Evolutionary conservation across 2,888 invertebrate species (phyloP).

Genomic region (Cantharis nigra): DNA sequence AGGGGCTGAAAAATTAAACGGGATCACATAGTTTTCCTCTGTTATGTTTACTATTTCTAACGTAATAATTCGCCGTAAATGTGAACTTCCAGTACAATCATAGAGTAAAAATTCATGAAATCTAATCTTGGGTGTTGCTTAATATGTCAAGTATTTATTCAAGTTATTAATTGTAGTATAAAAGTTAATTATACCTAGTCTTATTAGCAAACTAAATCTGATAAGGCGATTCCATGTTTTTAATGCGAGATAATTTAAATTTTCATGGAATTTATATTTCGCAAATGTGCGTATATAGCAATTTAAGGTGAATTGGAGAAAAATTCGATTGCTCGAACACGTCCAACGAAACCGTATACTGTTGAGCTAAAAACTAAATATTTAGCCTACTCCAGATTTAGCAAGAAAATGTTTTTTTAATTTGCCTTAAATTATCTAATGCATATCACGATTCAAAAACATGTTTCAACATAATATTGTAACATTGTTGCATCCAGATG

Average conservation of each 20-base stretch:
- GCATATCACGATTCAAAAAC: neutral
- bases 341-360: too few relatives aligned
- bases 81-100: neutral
- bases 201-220: neutral
- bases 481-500: neutral
- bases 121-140: neutral
- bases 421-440: neutral
- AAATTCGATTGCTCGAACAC: neutral
- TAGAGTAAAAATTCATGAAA: neutral
- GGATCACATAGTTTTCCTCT: too few relatives aligned
- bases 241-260: neutral
- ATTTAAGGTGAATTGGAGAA: neutral
- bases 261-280: neutral
- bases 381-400: neutral
- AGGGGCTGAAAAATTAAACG: too few relatives aligned
- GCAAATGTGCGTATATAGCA: neutral
- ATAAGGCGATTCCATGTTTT: neutral
- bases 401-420: neutral
- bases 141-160: neutral
- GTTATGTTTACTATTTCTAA: neutral
- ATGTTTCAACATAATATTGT: neutral
- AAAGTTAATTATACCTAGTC: neutral
- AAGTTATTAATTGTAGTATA: neutral
- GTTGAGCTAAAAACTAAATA: neutral
- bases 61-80: neutral